Evolutionary conservation across 2,797 vertebrate genomes (phyloP).

Genomic region (Xyrichtys novacula): DNA sequence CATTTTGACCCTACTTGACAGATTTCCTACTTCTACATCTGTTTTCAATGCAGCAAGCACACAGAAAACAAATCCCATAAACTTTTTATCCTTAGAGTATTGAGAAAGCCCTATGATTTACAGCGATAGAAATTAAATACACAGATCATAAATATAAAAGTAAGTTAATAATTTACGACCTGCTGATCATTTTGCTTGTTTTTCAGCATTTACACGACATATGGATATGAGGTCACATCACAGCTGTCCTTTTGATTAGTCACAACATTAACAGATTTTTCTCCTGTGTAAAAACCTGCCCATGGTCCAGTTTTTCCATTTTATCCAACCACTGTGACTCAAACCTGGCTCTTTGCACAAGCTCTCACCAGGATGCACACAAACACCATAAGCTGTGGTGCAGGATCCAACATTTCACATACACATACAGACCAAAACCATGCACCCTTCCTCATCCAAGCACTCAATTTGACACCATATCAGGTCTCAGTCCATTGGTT

Average conservation of each 20-base stretch:
- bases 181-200: constrained; percentile 11
- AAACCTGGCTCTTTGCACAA: constrained; percentile 53
- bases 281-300: constrained; percentile 37
- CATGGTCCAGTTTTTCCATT: constrained; percentile 47
- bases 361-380: constrained; percentile 66
- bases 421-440: constrained; percentile 20
- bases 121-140: neutral
- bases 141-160: neutral
- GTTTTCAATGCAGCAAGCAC: neutral
- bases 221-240: constrained; percentile 62
- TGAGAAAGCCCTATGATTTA: neutral
- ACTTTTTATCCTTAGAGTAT: neutral
- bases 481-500: constrained; percentile 74
- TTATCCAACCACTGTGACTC: constrained; percentile 69
- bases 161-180: neutral
- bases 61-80: neutral
- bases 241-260: constrained; percentile 67
- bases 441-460: constrained; percentile 57
- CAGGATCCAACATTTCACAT: constrained; percentile 51
- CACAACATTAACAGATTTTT: constrained; percentile 52
- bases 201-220: constrained; percentile 31
- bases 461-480: constrained; percentile 77
- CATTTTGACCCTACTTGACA: neutral
- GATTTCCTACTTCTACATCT: neutral
- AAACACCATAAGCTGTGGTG: constrained; percentile 75